Evolutionary conservation across 2,113 vertebrate genomes (phyloP).

Genomic region (Melanerpes formicivorus): DNA sequence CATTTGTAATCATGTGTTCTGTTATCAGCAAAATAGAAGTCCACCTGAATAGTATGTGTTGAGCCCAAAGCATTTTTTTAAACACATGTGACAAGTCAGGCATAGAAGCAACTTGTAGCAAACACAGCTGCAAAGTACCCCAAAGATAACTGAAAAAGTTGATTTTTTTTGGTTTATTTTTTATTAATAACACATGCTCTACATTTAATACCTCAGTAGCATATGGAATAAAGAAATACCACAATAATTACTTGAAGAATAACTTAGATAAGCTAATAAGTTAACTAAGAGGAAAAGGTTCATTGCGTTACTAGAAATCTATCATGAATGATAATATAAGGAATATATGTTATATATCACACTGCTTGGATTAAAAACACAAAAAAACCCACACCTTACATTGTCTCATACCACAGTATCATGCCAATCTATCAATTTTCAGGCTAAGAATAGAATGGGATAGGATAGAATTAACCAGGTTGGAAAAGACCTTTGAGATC

Average conservation of each 20-base stretch:
- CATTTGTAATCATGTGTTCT: background rate
- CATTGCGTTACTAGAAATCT: background rate
- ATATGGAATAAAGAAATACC: background rate
- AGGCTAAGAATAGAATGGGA: background rate
- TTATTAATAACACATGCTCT: background rate
- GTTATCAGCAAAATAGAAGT: background rate
- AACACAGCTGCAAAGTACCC: background rate
- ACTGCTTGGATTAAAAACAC: background rate
- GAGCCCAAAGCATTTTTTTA: background rate
- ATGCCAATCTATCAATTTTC: background rate
- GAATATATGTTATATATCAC: background rate
- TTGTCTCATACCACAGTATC: background rate
- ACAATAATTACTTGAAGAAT: background rate
- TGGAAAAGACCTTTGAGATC: too few species aligned
- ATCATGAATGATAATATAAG: background rate
- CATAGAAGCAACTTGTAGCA: background rate
- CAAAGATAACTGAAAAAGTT: background rate
- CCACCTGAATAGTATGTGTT: background rate
- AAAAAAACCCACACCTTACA: background rate
- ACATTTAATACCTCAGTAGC: background rate
- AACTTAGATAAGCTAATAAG: background rate
- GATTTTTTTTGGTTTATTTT: background rate
- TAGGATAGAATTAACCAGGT: too few species aligned
- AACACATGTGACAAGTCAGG: background rate
- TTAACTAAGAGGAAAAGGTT: background rate